Conservation (phyloP, 1,140 invertebrate species). For the Tetragonula clypearis region DNA sequence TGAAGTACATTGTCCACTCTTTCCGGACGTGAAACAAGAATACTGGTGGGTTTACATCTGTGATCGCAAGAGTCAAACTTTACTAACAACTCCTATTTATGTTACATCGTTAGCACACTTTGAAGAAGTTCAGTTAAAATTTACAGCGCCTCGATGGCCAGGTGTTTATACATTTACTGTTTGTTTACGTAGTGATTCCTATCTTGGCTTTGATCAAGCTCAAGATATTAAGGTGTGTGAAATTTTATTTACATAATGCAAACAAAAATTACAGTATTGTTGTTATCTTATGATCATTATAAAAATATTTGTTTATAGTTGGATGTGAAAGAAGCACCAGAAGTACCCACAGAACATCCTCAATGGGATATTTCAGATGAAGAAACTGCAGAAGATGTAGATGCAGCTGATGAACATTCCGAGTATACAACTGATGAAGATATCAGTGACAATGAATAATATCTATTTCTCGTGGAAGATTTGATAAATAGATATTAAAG, state of each 20-base stretch:
- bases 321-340: conserved; percentile 97
- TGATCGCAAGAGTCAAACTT: conserved; percentile 94
- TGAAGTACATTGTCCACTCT: conserved; percentile 97
- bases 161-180: conserved; percentile 97
- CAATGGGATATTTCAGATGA: conserved; percentile 98
- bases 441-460: conserved; percentile 83
- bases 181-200: conserved; percentile 95
- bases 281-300: not conserved
- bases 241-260: not conserved
- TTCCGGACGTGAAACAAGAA: conserved; percentile 97
- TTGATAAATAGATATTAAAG: conserved; percentile 53
- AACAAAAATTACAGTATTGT: conserved; percentile 19
- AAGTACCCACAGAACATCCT: conserved; percentile 94
- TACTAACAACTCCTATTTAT: conserved; percentile 95
- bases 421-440: conserved; percentile 89
- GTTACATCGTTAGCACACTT: conserved; percentile 91
- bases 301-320: conserved; percentile 83
- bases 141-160: conserved; percentile 96
- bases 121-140: conserved; percentile 94
- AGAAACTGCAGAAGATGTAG: conserved; percentile 91
- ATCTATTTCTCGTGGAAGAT: conserved; percentile 53
- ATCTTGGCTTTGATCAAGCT: conserved; percentile 94
- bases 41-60: conserved; percentile 99
- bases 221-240: conserved; percentile 91
- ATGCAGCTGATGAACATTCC: conserved; percentile 86